A percentile compares a stretch with the other conserved stretches of the same genome.
Evolutionary conservation across 2,888 invertebrate genomes (phyloP).

Genomic region (Leucoptera coffeella): DNA sequence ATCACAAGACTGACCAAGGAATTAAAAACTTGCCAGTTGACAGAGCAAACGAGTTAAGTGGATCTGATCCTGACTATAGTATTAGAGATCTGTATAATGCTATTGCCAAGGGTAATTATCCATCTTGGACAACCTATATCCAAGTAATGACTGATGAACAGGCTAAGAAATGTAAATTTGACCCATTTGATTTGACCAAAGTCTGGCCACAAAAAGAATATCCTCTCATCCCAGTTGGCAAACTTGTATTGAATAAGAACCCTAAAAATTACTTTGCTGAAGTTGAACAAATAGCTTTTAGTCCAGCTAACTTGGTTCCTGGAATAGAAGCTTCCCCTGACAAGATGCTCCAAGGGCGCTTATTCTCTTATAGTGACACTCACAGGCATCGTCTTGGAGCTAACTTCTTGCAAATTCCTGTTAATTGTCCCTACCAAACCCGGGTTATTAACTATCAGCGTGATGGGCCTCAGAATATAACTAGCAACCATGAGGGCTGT

Average conservation of each 20-base stretch:
- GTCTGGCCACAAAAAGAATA: constrained; percentile 84
- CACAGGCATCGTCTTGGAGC: constrained; percentile 82
- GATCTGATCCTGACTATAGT: constrained; percentile 81
- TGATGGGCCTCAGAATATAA: constrained; percentile 74
- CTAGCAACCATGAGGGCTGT: constrained; percentile 75
- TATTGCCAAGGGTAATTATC: constrained; percentile 67
- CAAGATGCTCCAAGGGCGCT: constrained; percentile 84
- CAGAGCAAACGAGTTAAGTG: constrained; percentile 64
- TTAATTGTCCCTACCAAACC: constrained; percentile 86
- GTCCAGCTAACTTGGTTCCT: constrained; percentile 83
- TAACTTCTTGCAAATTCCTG: constrained; percentile 88
- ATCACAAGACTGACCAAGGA: constrained; percentile 87
- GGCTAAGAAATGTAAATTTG: constrained; percentile 72
- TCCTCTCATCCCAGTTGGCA: constrained; percentile 85
- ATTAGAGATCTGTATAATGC: constrained; percentile 87
- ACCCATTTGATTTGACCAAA: constrained; percentile 93
- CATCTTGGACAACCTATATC: constrained; percentile 75
- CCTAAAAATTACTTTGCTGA: constrained; percentile 91
- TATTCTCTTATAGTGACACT: constrained; percentile 88
- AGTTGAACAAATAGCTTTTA: constrained; percentile 89
- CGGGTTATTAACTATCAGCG: constrained; percentile 75
- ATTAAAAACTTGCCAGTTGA: constrained; percentile 71
- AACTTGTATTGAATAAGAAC: constrained; percentile 79
- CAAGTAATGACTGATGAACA: constrained; percentile 88
- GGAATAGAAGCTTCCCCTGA: constrained; percentile 93